Conservation (phyloP, 2,888 invertebrate genomes). For the Drosophila meridiana region DNA sequence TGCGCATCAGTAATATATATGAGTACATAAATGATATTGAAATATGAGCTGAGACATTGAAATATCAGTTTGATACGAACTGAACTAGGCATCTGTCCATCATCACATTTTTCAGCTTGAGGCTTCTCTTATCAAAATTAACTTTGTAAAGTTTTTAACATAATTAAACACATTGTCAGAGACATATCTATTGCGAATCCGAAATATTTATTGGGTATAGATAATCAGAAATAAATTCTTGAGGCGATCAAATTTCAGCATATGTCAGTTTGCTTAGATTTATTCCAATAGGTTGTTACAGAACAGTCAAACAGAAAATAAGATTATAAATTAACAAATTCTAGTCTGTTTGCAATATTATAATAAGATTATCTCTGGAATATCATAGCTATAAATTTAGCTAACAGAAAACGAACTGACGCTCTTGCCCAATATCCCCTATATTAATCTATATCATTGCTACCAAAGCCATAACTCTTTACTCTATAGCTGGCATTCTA, state of each 20-base stretch:
- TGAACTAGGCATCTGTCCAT: not conserved
- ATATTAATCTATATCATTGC: not conserved
- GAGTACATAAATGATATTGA: too few species aligned
- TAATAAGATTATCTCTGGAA: not conserved
- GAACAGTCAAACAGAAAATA: too few species aligned
- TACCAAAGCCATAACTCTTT: not conserved
- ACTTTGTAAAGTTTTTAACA: too few species aligned
- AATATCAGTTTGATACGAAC: not conserved
- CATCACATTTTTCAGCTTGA: too few species aligned
- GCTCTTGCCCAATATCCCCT: not conserved
- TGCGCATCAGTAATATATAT: not conserved
- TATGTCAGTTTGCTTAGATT: too few species aligned
- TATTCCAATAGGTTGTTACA: too few species aligned
- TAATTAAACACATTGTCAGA: too few species aligned
- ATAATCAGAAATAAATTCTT: too few species aligned
- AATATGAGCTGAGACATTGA: not conserved
- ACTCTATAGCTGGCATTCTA: not conserved
- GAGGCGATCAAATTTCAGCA: too few species aligned
- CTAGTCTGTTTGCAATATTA: not conserved
- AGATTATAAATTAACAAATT: not conserved
- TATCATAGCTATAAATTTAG: not conserved
- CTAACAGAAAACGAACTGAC: not conserved
- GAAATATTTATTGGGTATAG: too few species aligned
- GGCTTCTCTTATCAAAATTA: too few species aligned
- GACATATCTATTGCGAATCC: too few species aligned